Evolutionary conservation across 2,888 invertebrate genomes (phyloP), one percentile per base, ranked within the genome.

Genomic region (Aplocera efformata): DNA sequence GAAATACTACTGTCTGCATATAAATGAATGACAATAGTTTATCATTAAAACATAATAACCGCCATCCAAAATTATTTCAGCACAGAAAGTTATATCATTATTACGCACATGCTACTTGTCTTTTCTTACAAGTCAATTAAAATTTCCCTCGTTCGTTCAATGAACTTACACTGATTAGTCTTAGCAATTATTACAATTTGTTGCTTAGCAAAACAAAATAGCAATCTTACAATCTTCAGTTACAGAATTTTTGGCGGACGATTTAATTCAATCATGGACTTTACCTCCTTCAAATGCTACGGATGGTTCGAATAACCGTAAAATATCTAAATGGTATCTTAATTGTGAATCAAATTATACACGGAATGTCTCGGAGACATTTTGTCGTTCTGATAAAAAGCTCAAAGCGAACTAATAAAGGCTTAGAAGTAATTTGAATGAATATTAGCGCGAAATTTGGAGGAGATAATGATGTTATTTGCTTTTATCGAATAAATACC

Each of bases 261-360:
- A 71, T 77, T 73, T 70, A 62, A 68, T 69, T 72, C 72, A 50
- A 69, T 72, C 73, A 68, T 51, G 44, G 55, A 66, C 55, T 63
- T 64, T 48, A 70, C 67, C 64, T 67, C 62, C 61, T 66, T 66
- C 62, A 67, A 68, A 71, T 59, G 67, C 65, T 49, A 55, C 49
- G 61, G 63, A 72, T 68, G 71, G 62, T 66, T 67, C 57, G 57
- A 67, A 73, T 69, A 67, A 63, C 64, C 68, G 65, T 67, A 58
- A 72, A 75, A 74, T 72, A 64, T 60, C 58, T 63, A 65, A 72
- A 74, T 72, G 64, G 62, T 48, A 61, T 72, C 67, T 71, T 75
- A 73, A 77, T 74, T 71, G 55, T 54, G 51, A 63, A 69, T 70
- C 61, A 64, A 71, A 66, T 69, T 68, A 64, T 60, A 54, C 56